These are phyloP conservation scores for Fistularia tabacaria DNA, from an alignment of 2,797 vertebrate genomes.

Conservation along the genomic window DNA sequence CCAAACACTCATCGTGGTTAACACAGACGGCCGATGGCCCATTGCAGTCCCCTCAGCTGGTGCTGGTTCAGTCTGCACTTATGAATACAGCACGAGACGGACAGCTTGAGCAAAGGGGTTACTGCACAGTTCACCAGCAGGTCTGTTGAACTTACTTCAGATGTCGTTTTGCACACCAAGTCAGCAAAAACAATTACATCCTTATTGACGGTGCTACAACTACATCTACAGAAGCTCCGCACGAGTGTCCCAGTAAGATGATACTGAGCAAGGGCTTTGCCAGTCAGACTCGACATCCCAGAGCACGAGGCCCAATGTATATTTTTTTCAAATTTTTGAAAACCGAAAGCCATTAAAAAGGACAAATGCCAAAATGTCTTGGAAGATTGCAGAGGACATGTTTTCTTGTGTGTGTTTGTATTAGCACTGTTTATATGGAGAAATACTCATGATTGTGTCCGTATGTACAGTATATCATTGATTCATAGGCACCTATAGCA, in stretches of 20 bases:
- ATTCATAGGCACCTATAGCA: slow-evolving; percentile 57
- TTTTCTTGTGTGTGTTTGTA: slow-evolving; percentile 65
- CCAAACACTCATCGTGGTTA: slow-evolving; percentile 15
- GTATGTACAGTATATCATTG: slow-evolving; percentile 64
- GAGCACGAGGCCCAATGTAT: slow-evolving; percentile 45
- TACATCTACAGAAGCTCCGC: not conserved
- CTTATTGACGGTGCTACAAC: slow-evolving; percentile 28
- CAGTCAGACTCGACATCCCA: slow-evolving; percentile 39
- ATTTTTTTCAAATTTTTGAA: slow-evolving; percentile 46
- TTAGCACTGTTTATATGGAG: slow-evolving; percentile 68
- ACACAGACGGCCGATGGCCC: slow-evolving; percentile 21
- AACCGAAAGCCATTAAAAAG: slow-evolving; percentile 77
- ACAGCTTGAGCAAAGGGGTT: slow-evolving; percentile 47
- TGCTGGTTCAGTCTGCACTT: slow-evolving; percentile 11
- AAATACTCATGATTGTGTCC: slow-evolving; percentile 66
- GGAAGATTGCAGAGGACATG: slow-evolving; percentile 59
- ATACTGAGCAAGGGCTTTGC: slow-evolving; percentile 49
- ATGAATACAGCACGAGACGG: slow-evolving; percentile 40
- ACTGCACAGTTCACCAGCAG: slow-evolving; percentile 61
- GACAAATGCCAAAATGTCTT: slow-evolving; percentile 75
- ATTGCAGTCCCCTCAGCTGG: not conserved
- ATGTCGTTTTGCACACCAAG: slow-evolving; percentile 31
- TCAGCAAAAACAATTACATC: slow-evolving; percentile 19
- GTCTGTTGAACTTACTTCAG: slow-evolving; percentile 62
- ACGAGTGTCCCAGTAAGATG: slow-evolving; percentile 6